phyloP scores from a whole-genome alignment of 2,888 invertebrate genomes.

The Tubiluchus corallicola region DNA sequence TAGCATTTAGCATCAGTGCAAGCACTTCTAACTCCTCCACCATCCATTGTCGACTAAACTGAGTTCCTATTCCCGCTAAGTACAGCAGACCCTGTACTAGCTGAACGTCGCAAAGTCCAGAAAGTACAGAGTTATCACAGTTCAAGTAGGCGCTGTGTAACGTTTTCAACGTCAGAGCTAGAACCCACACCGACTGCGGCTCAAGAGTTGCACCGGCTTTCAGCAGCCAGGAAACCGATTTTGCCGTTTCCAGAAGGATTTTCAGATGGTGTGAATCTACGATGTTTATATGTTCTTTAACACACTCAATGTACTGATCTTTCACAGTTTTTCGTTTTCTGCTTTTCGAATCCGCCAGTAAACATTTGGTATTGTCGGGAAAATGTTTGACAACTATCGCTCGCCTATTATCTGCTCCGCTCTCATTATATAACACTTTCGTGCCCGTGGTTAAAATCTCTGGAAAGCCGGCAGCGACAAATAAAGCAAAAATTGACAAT shows the following conservation, averaged over 20 bases:
- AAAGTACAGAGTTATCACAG: background rate
- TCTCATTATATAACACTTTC: slow-evolving; percentile 21
- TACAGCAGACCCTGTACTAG: slow-evolving; percentile 25
- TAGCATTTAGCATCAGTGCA: slow-evolving; percentile 25
- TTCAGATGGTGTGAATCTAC: slow-evolving; percentile 22
- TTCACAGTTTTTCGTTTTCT: slow-evolving; percentile 22
- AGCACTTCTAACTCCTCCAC: slow-evolving; percentile 26
- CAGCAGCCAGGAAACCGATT: slow-evolving; percentile 12
- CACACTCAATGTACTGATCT: slow-evolving; percentile 23
- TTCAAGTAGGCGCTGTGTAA: too few species aligned
- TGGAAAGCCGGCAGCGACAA: slow-evolving; percentile 27
- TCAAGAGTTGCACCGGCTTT: background rate
- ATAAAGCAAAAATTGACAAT: slow-evolving; percentile 24
- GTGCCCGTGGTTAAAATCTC: slow-evolving; percentile 19
- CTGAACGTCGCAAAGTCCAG: slow-evolving; percentile 18
- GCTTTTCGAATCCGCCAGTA: slow-evolving; percentile 23
- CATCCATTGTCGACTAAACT: slow-evolving; percentile 26
- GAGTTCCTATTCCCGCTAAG: slow-evolving; percentile 24
- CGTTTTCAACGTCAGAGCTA: background rate
- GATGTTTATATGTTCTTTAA: slow-evolving; percentile 17
- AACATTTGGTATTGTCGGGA: slow-evolving; percentile 24
- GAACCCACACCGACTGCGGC: too few species aligned
- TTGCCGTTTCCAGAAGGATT: slow-evolving; percentile 19
- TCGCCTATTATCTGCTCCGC: slow-evolving; percentile 19
- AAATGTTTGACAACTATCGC: slow-evolving; percentile 27